Percentiles rank a stretch among this genome's conserved stretches.
These are phyloP conservation scores for Hiodon alosoides DNA, from an alignment of 2,113 vertebrate species.

Conservation along the genomic window DNA sequence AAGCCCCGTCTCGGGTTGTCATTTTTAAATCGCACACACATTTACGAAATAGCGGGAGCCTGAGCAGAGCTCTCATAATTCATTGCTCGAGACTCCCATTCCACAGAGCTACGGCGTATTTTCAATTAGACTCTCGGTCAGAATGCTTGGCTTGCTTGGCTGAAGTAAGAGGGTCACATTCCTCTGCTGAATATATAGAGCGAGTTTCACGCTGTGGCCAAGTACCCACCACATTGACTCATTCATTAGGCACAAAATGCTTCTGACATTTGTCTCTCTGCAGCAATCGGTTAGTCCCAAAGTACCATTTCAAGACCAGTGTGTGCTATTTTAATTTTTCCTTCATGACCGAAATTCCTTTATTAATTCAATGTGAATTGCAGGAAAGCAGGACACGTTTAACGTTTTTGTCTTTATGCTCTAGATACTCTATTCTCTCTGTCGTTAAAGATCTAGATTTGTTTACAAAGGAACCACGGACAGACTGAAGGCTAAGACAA, in stretches of 20 bases:
- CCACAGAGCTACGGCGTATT: not conserved
- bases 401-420: not conserved
- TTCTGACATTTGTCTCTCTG: not conserved
- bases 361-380: not conserved
- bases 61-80: not conserved
- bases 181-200: not conserved
- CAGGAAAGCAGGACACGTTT: not conserved
- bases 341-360: slow-evolving; percentile 1
- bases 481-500: not conserved
- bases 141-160: not conserved
- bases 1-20: not conserved
- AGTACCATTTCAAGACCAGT: not conserved
- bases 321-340: not conserved
- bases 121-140: not conserved
- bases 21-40: not conserved
- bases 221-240: not conserved
- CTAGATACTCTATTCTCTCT: too few species aligned
- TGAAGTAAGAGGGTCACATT: slow-evolving; percentile 1
- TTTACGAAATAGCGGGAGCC: not conserved
- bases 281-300: not conserved
- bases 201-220: not conserved
- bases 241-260: not conserved
- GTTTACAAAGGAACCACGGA: too few species aligned
- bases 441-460: too few species aligned
- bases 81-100: not conserved